Evolutionary conservation across 2,113 vertebrate species (phyloP).

Genomic region (Corythornis madagascariensis): DNA sequence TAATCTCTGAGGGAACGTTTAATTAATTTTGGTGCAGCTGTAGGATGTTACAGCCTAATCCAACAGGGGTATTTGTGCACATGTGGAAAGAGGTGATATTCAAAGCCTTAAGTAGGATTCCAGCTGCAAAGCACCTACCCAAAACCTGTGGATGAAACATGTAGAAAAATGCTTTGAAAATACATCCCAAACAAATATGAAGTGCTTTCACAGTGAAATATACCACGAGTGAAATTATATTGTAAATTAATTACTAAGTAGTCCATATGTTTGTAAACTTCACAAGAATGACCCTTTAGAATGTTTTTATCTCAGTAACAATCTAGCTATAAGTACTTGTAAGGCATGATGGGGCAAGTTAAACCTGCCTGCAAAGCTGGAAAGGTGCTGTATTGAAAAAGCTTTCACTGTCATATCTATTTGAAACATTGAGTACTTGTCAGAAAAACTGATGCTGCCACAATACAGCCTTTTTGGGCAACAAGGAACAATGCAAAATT

Average conservation of each 20-base stretch:
- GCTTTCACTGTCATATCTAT: not conserved
- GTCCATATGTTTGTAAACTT: not conserved
- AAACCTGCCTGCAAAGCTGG: not conserved
- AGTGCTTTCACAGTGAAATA: not conserved
- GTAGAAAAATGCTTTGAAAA: not conserved
- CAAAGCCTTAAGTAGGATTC: not conserved
- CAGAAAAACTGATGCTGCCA: not conserved
- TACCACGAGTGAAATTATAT: not conserved
- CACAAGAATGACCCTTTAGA: not conserved
- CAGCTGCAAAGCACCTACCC: not conserved
- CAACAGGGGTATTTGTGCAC: not conserved
- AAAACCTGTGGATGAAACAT: not conserved
- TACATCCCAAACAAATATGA: not conserved
- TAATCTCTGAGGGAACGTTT: not conserved
- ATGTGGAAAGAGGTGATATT: not conserved
- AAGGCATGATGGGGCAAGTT: not conserved
- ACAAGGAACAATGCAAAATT: not conserved
- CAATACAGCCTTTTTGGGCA: not conserved
- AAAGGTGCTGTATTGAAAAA: not conserved
- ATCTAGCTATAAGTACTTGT: not conserved
- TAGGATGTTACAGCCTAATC: not conserved
- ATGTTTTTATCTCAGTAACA: not conserved
- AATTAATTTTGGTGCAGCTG: not conserved
- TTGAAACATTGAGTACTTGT: not conserved
- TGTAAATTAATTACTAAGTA: not conserved